Evolutionary conservation across 2,797 vertebrate species (phyloP).

Genomic region (Muscicapa striata): DNA sequence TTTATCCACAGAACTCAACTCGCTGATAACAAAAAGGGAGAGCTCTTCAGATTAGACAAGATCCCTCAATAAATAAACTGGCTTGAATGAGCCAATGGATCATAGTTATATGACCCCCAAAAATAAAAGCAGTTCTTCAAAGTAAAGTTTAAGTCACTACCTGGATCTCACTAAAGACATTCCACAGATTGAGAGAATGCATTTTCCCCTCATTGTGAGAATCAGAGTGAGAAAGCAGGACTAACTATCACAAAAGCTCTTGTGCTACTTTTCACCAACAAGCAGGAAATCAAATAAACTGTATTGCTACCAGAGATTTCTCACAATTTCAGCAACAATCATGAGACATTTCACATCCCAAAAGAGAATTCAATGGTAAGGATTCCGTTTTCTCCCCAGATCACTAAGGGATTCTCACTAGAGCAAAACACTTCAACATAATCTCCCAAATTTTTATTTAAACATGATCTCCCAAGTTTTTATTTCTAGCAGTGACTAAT

Average conservation of each 20-base stretch:
- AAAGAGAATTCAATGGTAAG: neutral
- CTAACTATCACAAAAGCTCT: neutral
- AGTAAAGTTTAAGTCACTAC: neutral
- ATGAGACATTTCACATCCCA: neutral
- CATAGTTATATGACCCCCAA: neutral
- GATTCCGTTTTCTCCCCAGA: neutral
- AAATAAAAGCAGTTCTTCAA: neutral
- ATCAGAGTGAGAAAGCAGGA: neutral
- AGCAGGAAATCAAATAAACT: neutral
- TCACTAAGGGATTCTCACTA: neutral
- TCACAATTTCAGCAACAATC: neutral
- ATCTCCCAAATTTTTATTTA: neutral
- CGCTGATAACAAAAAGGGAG: conserved; percentile 75
- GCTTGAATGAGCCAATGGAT: neutral
- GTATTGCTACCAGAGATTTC: neutral
- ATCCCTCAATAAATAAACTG: neutral
- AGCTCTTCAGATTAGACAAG: conserved; percentile 60
- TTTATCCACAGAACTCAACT: conserved; percentile 87
- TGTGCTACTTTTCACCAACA: neutral
- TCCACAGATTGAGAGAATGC: neutral
- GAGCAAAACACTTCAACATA: neutral
- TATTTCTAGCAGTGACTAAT: neutral
- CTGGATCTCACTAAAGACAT: neutral
- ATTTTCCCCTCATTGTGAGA: neutral
- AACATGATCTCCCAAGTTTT: neutral